Base-by-base conservation (phyloP, 2,113 vertebrate species). In the Nerophis ophidion region DNA sequence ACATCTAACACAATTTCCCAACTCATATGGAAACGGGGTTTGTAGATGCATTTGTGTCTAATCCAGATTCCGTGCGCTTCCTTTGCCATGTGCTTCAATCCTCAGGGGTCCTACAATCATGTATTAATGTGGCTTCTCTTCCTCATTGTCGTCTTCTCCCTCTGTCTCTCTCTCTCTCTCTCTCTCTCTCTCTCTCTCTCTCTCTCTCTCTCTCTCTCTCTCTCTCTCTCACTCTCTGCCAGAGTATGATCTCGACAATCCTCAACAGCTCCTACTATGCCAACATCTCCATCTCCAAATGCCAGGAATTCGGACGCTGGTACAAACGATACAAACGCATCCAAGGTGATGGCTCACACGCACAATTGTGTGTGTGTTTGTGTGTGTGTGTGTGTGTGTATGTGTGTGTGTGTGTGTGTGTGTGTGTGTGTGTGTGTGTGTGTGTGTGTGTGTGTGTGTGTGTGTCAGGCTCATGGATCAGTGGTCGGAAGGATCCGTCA, bases 161-260 rank as follows among this genome's bases (percentile, higher is more conserved):
- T n/a, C n/a, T n/a, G n/a, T n/a, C n/a, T 69, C 36, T 46, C 55
- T 58, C 59, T 69, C 36, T 46, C 55, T 58, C 59, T 69, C 36
- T 46, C 55, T 58, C 59, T 69, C 36, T 46, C 55, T 58, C 59
- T 69, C 36, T 46, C 55, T 58, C 59, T 69, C 36, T 46, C 55
- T 58, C 59, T 69, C 36, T 46, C 55, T 58, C 59, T 69, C 36
- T 46, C 55, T 58, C 59, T 69, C 36, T 46, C 55, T 58, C 59
- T 69, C 36, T 46, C 55, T 58, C 59, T n/a, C n/a, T n/a, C n/a
- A n/a, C n/a, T 57, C 58, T 46, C 84, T 35, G 4, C 52, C 87
- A 99, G 97, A 99, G 96, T 88, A 99, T 99, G 96, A 99, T 99
- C 86, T 98, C 95, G 83, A 97, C 97, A 74, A 98, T 99, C 81